Conservation (phyloP, 2,797 vertebrate species). For the Petrocephalus sullivani region DNA sequence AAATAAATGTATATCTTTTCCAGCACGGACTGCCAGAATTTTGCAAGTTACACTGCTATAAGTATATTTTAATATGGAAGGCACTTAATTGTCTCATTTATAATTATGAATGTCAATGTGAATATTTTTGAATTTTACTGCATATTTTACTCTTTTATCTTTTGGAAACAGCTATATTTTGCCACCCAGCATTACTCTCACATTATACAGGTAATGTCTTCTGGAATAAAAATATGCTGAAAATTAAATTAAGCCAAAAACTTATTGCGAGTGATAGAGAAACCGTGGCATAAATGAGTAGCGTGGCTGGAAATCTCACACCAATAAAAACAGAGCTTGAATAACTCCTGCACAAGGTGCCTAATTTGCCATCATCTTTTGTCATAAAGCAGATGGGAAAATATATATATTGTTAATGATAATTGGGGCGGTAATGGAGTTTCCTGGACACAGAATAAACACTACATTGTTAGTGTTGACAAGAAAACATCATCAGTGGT, state of each 20-base stretch:
- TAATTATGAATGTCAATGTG: not conserved
- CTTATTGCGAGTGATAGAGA: not conserved
- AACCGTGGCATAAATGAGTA: not conserved
- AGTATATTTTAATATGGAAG: not conserved
- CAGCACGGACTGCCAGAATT: not conserved
- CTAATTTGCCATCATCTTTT: constrained; percentile 43
- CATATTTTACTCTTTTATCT: not conserved
- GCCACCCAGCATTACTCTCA: not conserved
- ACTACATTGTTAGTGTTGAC: constrained; percentile 15
- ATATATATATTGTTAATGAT: constrained; percentile 66
- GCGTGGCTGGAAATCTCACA: not conserved
- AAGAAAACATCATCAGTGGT: constrained; percentile 13
- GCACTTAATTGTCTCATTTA: not conserved
- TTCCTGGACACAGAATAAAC: constrained; percentile 44
- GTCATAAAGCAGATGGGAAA: constrained; percentile 35
- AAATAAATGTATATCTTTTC: not conserved
- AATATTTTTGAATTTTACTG: not conserved
- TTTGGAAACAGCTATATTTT: not conserved
- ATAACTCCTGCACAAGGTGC: not conserved
- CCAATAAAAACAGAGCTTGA: not conserved
- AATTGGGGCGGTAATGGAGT: constrained; percentile 73
- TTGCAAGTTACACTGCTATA: not conserved
- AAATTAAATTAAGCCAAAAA: not conserved
- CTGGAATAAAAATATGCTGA: not conserved
- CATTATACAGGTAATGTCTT: not conserved